Evolutionary conservation across 1,140 invertebrate genomes (phyloP), one percentile per base, ranked within the genome.

Genomic region (Brachystomella parvula): DNA sequence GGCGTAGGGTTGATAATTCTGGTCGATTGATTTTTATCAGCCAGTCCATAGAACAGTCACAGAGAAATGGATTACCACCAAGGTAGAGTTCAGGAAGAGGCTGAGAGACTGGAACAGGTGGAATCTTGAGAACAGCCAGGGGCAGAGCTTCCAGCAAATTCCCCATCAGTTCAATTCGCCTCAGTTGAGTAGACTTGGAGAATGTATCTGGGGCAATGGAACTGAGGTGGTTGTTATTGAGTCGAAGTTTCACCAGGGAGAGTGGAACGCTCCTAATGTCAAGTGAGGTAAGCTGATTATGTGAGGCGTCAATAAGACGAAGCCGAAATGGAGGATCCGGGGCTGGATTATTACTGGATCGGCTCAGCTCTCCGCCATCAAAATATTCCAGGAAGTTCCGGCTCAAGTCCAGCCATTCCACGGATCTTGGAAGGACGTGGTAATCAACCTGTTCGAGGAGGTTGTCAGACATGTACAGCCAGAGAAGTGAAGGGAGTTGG

Each of bases 381-480:
- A 95, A 79, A 78, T 92, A 88, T 70, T 83, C 84, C 39, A 94
- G 91, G 76, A 87, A 84, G 79, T 94, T 94, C 47, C 87, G 84
- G 75, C 93, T 89, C 75, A 95, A 87, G 79, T 96, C 92, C 66
- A 96, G 78, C 88, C 89, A 93, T 78, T 92, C 87, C 58, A 95
- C 79, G 66, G 87, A 86, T 64, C 86, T 88, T 62, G 92, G 92
- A 79, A 95, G 91, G 77, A 92, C 85, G 49, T 89, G 89, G 76
- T 94, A 95, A 75, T 95, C 92, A 77, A 94, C 94, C 83, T 86
- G 88, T 78, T 88, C 85, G 47, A 96, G 81, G 66, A 86, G 85
- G 79, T 96, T 96, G 75, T 92, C 89, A 63, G 90, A 93, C 70
- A 94, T 88, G 76, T 96, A 95, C 53, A 96, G 79, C 89, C 90